Conservation (phyloP, 1,140 invertebrate genomes). For the Drosophila ohnishii region DNA sequence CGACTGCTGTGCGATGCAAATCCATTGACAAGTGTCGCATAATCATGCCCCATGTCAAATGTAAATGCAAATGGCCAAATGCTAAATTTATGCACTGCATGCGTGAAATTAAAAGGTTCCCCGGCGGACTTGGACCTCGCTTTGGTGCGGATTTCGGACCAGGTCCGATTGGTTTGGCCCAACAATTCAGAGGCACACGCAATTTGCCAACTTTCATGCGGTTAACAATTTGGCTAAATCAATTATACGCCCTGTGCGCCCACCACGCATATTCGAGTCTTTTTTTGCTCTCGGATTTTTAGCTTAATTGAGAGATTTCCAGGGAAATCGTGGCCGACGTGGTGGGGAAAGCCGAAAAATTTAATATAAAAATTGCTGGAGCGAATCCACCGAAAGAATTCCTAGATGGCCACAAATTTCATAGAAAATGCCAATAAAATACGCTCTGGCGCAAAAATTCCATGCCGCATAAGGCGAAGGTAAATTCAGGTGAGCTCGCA, state of each 20-base stretch:
- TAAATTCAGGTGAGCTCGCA: constrained; percentile 31
- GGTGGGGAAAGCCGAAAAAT: constrained; percentile 24
- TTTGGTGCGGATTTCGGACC: constrained; percentile 13
- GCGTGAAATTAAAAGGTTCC: constrained; percentile 68
- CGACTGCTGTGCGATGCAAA: constrained; percentile 45
- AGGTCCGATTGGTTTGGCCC: constrained; percentile 1
- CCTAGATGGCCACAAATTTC: constrained; percentile 71
- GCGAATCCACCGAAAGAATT: constrained; percentile 34
- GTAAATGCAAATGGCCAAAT: constrained; percentile 52
- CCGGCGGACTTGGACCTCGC: constrained; percentile 23
- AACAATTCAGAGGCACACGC: constrained; percentile 31
- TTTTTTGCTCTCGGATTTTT: constrained; percentile 26
- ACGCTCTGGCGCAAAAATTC: constrained; percentile 72
- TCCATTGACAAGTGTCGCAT: constrained; percentile 73
- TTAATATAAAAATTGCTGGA: constrained; percentile 55
- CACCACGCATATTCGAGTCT: constrained; percentile 16
- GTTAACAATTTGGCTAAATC: constrained; percentile 77
- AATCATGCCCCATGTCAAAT: constrained; percentile 59
- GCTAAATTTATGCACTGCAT: constrained; percentile 72
- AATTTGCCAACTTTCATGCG: constrained; percentile 70
- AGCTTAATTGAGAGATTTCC: constrained; percentile 68
- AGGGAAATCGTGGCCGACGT: constrained; percentile 9
- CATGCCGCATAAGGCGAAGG: constrained; percentile 57
- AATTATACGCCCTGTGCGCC: constrained; percentile 60
- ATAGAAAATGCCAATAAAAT: constrained; percentile 76